Percentiles rank a stretch among this genome's conserved stretches.
Evolutionary conservation across 37 sponge, comb jelly and placozoan species (phyloP).

Genomic region (Lycopodina hypogea): DNA sequence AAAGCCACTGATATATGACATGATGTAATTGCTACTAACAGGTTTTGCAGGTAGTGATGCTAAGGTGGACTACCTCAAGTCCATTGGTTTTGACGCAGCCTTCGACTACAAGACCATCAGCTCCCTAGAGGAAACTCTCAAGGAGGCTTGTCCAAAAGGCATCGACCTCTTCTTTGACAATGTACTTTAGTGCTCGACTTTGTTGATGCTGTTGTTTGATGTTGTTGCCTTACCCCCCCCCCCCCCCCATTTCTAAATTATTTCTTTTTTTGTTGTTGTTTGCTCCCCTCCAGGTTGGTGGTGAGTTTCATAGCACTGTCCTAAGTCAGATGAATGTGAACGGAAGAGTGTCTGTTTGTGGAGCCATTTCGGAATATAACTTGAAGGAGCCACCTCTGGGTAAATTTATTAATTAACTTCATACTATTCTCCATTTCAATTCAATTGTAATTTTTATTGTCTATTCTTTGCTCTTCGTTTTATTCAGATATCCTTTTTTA

Average conservation of each 20-base stretch:
- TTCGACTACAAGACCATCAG: constrained; percentile 87
- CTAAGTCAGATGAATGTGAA: constrained; percentile 64
- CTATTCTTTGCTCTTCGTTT: too few species aligned
- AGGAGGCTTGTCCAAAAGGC: constrained; percentile 82
- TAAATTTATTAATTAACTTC: too few species aligned
- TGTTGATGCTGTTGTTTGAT: too few species aligned
- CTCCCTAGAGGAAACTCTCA: constrained; percentile 55
- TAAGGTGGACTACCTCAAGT: constrained; percentile 67
- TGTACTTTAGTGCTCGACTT: constrained; percentile 24
- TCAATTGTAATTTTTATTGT: too few species aligned
- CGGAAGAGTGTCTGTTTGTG: constrained; percentile 80
- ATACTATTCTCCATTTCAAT: too few species aligned
- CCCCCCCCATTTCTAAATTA: too few species aligned
- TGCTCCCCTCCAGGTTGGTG: too few species aligned
- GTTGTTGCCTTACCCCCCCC: background rate
- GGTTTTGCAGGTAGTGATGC: constrained; percentile 84
- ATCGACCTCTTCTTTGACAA: constrained; percentile 89
- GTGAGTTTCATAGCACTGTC: too few species aligned
- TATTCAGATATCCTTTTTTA: too few species aligned
- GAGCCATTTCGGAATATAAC: constrained; percentile 78
- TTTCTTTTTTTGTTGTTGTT: too few species aligned
- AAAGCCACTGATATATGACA: too few species aligned
- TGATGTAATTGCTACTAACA: background rate
- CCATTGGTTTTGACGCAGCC: constrained; percentile 84
- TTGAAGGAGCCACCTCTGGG: constrained; percentile 26